Base-by-base conservation (phyloP, 2,888 invertebrate species). In the Drosophila buzzatii region DNA sequence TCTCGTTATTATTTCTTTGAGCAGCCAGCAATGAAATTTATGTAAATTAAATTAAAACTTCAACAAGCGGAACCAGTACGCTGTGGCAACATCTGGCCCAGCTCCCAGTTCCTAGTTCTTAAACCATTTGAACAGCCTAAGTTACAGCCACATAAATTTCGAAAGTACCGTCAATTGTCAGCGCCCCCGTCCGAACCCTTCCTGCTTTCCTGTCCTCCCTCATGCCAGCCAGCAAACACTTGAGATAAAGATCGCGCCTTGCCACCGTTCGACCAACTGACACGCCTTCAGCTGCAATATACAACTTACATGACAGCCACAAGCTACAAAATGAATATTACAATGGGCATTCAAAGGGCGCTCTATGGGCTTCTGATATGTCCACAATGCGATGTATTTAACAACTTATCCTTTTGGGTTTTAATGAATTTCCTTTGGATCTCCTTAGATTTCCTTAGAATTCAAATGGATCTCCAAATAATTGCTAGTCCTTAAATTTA, bases 11-110 rank as follows among this genome's bases (percentile, higher is more conserved):
- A 35, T 45, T 47, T 41, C 69, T 58, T 55, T 60, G 67, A 23
- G 69, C 88, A 87, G 76, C 85, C 71, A 88, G 79, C 81, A 77
- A 85, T 90, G 86, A 89, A 85, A 91, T 83, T 89, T 89, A 91
- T 91, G 91, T 77, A 89, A 90, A 91, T 91, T 90, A 76, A 88
- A 90, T 85, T 80, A 82, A 73, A 87, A 85, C 89, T 87, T 87
- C 83, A 82, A 88, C 74, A 78, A 90, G 89, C 91, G 91, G 85
- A 91, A 91, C 91, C 87, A 73, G 53, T 45, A 31, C 16, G 23
- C 49, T 39, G 55, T 33, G 37, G 62, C 72, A 74, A 45, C 89
- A 85, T 85, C 76, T 85, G 85, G 89, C 78, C 14, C 16, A 35
- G 31, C 18, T 44, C 20, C 42, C 52, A 53, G 52, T 23, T 53